Conservation (phyloP, 2,888 invertebrate genomes). For the Epinotia ramella region DNA sequence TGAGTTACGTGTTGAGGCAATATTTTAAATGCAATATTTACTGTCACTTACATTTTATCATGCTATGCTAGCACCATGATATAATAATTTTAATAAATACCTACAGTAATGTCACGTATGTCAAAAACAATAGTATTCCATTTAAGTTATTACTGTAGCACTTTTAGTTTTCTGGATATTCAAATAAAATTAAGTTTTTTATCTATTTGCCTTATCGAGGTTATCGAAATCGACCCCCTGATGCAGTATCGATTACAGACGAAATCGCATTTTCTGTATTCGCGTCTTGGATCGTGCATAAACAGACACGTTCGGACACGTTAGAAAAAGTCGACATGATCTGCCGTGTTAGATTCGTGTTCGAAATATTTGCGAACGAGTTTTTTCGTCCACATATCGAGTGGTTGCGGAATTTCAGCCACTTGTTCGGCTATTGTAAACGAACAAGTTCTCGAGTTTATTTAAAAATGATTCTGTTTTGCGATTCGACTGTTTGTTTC, state of each 20-base stretch:
- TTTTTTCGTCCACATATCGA: slow-evolving; percentile 49
- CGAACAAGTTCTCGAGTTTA: slow-evolving; percentile 9
- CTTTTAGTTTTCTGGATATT: too few species aligned
- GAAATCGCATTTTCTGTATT: slow-evolving; percentile 40
- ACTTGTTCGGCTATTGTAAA: slow-evolving; percentile 32
- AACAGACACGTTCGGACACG: slow-evolving; percentile 65
- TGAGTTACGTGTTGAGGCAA: too few species aligned
- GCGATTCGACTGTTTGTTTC: slow-evolving; percentile 2
- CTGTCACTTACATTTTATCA: too few species aligned
- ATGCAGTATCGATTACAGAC: slow-evolving; percentile 44
- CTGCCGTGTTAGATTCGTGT: slow-evolving; percentile 53
- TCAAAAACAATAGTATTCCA: too few species aligned
- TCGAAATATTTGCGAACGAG: slow-evolving; percentile 48
- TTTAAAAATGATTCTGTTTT: slow-evolving; percentile 24
- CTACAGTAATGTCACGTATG: too few species aligned
- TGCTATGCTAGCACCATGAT: too few species aligned
- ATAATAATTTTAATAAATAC: too few species aligned
- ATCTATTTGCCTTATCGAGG: not conserved
- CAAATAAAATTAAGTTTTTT: not conserved
- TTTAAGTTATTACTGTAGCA: too few species aligned
- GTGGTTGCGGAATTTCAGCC: slow-evolving; percentile 50
- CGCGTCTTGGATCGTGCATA: slow-evolving; percentile 61
- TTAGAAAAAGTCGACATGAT: slow-evolving; percentile 53
- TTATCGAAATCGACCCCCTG: slow-evolving; percentile 31
- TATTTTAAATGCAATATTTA: too few species aligned